A percentile compares a stretch with the other conserved stretches of the same genome.
Evolutionary conservation across 2,113 vertebrate genomes (phyloP).

Genomic region (Hippolais icterina): DNA sequence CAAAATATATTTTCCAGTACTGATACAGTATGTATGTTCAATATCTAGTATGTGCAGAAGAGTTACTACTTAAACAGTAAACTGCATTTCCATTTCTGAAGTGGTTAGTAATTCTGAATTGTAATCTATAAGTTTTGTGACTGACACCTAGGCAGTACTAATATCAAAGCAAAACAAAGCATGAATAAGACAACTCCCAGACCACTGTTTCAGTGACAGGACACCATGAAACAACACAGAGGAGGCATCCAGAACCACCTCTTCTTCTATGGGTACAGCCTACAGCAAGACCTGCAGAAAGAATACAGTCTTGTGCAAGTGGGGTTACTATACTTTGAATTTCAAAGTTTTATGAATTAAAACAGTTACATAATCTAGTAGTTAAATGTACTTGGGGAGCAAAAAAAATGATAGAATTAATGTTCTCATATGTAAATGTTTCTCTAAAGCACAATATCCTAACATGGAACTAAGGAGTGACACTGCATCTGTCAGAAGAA

Average conservation of each 20-base stretch:
- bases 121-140: neutral
- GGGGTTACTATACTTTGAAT: neutral
- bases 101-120: neutral
- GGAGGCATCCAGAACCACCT: neutral
- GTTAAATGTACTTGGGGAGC: neutral
- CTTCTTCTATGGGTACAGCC: neutral
- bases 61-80: neutral
- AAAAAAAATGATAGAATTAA: neutral
- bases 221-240: neutral
- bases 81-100: neutral
- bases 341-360: neutral
- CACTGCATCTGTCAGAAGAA: neutral
- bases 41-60: neutral
- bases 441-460: neutral
- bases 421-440: neutral
- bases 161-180: neutral
- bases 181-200: neutral
- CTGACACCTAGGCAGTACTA: neutral
- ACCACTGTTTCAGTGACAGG: neutral
- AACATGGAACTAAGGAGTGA: neutral
- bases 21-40: neutral
- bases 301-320: neutral
- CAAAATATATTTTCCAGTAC: neutral
- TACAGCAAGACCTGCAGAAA: neutral
- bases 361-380: neutral